These are phyloP conservation scores for Oreonectes daqikongensis DNA, from an alignment of 2,797 vertebrate species.

Conservation along the genomic window DNA sequence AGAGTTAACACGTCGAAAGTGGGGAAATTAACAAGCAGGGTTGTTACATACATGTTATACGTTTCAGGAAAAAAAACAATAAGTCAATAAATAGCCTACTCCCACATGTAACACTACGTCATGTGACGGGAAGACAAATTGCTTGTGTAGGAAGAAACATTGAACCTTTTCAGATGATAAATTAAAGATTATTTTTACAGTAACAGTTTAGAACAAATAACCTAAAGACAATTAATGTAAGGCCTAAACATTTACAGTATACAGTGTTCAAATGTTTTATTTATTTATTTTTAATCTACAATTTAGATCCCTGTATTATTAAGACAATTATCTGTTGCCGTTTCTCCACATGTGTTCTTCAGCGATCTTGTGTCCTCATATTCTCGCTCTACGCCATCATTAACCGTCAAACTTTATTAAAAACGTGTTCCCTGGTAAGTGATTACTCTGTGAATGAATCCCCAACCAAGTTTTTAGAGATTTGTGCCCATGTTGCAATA, in stretches of 20 bases:
- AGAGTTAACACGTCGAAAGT: background rate
- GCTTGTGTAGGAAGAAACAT: background rate
- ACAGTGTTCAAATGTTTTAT: no score
- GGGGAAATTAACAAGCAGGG: background rate
- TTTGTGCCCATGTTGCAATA: no score
- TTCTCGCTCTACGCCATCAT: no score
- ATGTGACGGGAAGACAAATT: constrained; percentile 5
- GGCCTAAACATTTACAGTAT: background rate
- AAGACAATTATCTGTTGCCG: no score
- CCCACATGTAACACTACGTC: background rate
- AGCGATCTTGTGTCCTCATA: no score
- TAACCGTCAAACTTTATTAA: no score
- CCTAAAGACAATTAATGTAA: background rate
- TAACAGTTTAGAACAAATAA: background rate
- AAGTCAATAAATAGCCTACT: constrained; percentile 6
- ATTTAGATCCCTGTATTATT: no score
- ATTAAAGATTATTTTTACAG: background rate
- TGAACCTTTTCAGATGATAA: background rate
- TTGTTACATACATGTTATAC: constrained; percentile 10
- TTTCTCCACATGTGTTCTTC: no score
- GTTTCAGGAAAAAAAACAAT: background rate
- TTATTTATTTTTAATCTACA: no score
- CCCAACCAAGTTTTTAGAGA: no score
- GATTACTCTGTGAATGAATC: no score
- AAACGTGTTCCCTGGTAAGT: no score